phyloP scores from a whole-genome alignment of 1,140 invertebrate genomes.

The Chironomus striatipennis region DNA sequence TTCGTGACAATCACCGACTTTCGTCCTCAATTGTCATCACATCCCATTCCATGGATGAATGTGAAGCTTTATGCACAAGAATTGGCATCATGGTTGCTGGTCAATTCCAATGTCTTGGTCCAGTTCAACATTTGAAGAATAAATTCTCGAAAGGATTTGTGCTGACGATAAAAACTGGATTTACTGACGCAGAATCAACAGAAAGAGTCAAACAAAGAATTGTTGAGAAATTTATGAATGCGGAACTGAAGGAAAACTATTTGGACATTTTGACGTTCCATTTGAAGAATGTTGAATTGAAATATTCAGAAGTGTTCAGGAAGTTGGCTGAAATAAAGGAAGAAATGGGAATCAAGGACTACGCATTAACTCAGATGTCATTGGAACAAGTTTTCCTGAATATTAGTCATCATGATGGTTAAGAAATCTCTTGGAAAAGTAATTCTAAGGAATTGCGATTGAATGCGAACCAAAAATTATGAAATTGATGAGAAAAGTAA shows the following conservation, averaged over 20 bases:
- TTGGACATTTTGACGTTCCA: slow-evolving; percentile 64
- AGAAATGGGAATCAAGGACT: slow-evolving; percentile 58
- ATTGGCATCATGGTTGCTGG: slow-evolving; percentile 77
- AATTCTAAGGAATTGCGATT: too few relatives aligned
- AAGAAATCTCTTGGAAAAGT: too few relatives aligned
- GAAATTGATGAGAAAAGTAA: too few relatives aligned
- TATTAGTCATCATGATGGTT: slow-evolving; percentile 37
- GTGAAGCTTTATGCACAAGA: slow-evolving; percentile 71
- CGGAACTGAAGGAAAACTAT: slow-evolving; percentile 47
- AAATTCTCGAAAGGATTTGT: slow-evolving; percentile 43
- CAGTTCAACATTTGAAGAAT: slow-evolving; percentile 52
- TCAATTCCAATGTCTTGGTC: slow-evolving; percentile 53
- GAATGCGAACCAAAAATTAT: too few relatives aligned
- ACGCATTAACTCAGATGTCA: slow-evolving; percentile 68
- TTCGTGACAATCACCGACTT: slow-evolving; percentile 28
- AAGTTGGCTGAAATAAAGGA: slow-evolving; percentile 52
- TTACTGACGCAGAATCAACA: background rate
- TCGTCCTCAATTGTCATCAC: slow-evolving; percentile 54
- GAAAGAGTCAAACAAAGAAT: background rate
- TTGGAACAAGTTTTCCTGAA: slow-evolving; percentile 59
- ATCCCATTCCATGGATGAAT: slow-evolving; percentile 68
- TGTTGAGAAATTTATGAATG: slow-evolving; percentile 32
- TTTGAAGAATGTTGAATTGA: slow-evolving; percentile 44
- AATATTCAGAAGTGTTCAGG: slow-evolving; percentile 60
- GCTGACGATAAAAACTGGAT: slow-evolving; percentile 24